Evolutionary conservation across 2,113 vertebrate genomes (phyloP), one percentile per base, ranked within the genome.

Genomic region (Clarias macrocephalus): DNA sequence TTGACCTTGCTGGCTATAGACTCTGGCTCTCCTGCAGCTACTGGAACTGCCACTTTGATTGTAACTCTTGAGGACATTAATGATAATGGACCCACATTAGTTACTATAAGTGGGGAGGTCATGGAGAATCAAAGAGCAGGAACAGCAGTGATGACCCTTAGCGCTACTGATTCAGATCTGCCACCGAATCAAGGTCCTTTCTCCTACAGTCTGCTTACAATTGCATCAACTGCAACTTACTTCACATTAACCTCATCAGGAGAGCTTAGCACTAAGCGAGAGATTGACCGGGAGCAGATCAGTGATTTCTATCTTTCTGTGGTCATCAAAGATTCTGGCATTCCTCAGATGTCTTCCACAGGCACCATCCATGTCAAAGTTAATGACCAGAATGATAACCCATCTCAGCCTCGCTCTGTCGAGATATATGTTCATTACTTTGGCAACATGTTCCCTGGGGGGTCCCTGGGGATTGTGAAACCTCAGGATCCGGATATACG

Each of bases 341-440:
- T 97, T 21, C 98, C 98, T 77, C 98, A 98, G 52, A 99, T 99
- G 98, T 99, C 98, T 66, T 99, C 98, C 80, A 99, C 97, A 0
- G 98, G 97, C 88, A 99, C 97, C 0, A 96, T 99, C 89, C 97
- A 96, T 1, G 91, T 99, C 85, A 95, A 94, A 68, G 94, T 99
- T 48, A 94, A 95, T 59, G 98, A 99, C 90, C 96, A 99, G 91
- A 99, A 99, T 0, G 98, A 99, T 94, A 99, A 99, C 88, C 98
- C 98, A 0, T 99, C 98, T 0, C 96, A 97, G 90, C 93, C 98
- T 11, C 96, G 98, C 86, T 94, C 96, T 0, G 94, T 99, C 85
- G 97, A 99, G 90, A 96, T 99, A 91, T 98, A 96, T 86, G 97
- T 99, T 87, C 94, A 97, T 90, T 99, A 98, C 88, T 99, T 96